Conservation (phyloP, 2,113 vertebrate genomes). For the Asarcornis scutulata region DNA sequence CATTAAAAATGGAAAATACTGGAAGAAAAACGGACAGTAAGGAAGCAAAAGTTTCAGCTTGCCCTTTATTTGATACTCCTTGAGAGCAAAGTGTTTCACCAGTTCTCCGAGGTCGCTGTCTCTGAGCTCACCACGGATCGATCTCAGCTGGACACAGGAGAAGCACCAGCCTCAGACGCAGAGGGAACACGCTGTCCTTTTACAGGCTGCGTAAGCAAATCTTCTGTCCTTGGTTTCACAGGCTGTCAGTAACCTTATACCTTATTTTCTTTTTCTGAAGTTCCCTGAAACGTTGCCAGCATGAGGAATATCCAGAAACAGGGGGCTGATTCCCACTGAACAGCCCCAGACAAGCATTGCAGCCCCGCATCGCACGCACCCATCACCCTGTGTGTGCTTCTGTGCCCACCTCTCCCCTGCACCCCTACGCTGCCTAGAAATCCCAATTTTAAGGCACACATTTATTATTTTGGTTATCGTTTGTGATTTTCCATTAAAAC, state of each 20-base stretch:
- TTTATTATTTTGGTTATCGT: neutral
- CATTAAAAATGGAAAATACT: neutral
- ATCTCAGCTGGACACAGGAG: conserved; percentile 1
- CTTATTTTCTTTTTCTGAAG: conserved; percentile 47
- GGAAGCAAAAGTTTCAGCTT: neutral
- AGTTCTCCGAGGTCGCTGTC: neutral
- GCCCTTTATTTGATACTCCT: neutral
- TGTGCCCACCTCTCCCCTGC: neutral
- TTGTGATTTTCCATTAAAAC: neutral
- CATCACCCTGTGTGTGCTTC: fast-evolving
- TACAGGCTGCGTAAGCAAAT: neutral
- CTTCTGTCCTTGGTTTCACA: conserved; percentile 32
- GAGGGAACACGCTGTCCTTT: conserved; percentile 39
- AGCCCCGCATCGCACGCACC: fast-evolving
- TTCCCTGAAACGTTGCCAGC: neutral
- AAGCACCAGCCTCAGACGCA: neutral
- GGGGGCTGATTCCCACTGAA: neutral
- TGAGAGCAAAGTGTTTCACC: neutral
- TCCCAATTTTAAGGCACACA: neutral
- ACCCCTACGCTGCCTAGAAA: neutral
- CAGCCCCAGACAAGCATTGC: fast-evolving
- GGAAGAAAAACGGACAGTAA: neutral
- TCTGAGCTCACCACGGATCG: neutral
- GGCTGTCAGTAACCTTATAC: conserved; percentile 35
- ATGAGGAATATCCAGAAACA: conserved; percentile 2